Evolutionary conservation across 2,888 invertebrate genomes (phyloP).

Genomic region (Apamea monoglypha): DNA sequence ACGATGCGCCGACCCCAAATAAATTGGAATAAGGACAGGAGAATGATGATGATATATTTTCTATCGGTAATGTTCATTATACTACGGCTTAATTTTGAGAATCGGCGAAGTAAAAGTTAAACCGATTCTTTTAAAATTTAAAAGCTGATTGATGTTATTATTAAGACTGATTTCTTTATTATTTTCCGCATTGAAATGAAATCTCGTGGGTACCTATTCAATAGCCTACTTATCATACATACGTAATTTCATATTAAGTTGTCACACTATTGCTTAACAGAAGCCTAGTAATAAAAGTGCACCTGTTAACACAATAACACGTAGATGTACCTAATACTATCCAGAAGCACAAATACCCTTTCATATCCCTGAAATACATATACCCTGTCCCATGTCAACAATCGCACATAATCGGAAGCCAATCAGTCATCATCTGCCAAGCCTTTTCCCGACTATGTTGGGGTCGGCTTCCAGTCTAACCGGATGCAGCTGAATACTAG

Average conservation of each 20-base stretch:
- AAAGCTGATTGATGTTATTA: neutral
- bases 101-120: neutral
- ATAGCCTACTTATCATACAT: too few relatives aligned
- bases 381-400: neutral
- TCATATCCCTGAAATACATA: neutral
- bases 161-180: neutral
- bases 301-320: neutral
- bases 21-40: too few relatives aligned
- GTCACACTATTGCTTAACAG: too few relatives aligned
- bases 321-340: neutral
- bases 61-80: neutral
- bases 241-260: too few relatives aligned
- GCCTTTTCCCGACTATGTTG: too few relatives aligned
- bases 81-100: neutral
- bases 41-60: too few relatives aligned
- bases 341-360: neutral
- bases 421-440: too few relatives aligned
- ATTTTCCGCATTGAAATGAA: neutral
- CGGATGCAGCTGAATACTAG: too few relatives aligned
- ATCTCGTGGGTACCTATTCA: neutral
- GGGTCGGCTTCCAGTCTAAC: too few relatives aligned
- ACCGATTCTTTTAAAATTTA: neutral
- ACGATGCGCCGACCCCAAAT: too few relatives aligned
- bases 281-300: too few relatives aligned
- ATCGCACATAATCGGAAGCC: constrained; percentile 20